Conservation (phyloP, 2,113 vertebrate species). For the Chloebia gouldiae region DNA sequence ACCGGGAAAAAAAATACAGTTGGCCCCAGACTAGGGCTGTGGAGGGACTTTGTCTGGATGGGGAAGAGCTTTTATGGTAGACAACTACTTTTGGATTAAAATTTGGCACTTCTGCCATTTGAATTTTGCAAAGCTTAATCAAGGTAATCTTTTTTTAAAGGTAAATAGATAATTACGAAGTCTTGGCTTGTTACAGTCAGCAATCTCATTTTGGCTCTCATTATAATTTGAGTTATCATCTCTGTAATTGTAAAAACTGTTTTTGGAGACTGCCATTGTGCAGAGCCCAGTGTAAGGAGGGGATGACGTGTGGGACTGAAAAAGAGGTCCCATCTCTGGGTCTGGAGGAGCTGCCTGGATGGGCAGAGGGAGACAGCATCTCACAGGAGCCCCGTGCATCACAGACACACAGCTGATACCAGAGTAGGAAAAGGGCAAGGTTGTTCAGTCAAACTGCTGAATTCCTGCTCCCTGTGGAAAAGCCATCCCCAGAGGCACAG, state of each 20-base stretch:
- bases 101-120: not conserved
- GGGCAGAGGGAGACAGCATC: not conserved
- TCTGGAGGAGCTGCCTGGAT: not conserved
- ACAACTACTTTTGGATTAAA: not conserved
- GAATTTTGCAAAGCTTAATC: not conserved
- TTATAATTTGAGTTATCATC: not conserved
- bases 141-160: not conserved
- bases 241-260: not conserved
- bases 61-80: not conserved
- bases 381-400: not conserved
- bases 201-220: not conserved
- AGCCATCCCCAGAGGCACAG: not conserved
- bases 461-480: not conserved
- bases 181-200: not conserved
- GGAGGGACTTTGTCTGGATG: not conserved
- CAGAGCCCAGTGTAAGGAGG: not conserved
- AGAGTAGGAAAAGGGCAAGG: not conserved
- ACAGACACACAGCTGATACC: accelerated
- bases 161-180: not conserved
- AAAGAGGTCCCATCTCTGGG: not conserved
- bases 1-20: accelerated
- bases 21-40: accelerated
- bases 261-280: not conserved
- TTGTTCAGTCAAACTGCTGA: not conserved
- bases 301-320: not conserved